Evolutionary conservation across 2,888 invertebrate species (phyloP).

Genomic region (Watsonalla binaria): DNA sequence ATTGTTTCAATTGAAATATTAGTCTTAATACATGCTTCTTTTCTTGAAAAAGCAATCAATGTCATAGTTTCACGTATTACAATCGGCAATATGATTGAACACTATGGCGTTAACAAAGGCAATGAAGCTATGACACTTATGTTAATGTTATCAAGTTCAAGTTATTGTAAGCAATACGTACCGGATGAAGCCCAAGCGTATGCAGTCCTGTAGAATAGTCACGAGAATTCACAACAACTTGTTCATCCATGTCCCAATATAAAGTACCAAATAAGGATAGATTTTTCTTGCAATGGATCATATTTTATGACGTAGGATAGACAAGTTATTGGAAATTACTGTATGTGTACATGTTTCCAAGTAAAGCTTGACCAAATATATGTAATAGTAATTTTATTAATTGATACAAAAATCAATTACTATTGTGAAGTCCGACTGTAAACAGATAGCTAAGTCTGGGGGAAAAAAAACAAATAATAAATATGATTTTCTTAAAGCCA

Average conservation of each 20-base stretch:
- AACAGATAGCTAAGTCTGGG: too few species aligned
- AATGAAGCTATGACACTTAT: slow-evolving; percentile 4
- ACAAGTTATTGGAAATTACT: background rate
- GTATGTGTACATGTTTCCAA: background rate
- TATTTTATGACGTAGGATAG: background rate
- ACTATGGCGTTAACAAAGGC: background rate
- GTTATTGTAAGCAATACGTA: slow-evolving; percentile 25
- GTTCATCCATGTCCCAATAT: background rate
- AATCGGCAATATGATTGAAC: background rate
- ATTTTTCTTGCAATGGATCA: too few species aligned
- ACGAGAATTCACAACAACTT: background rate
- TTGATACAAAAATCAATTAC: too few species aligned
- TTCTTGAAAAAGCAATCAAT: background rate
- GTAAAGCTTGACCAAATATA: background rate
- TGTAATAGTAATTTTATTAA: background rate
- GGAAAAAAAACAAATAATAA: too few species aligned
- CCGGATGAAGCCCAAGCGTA: slow-evolving; percentile 17
- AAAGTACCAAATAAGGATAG: too few species aligned
- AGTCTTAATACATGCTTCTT: background rate
- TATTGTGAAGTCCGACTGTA: too few species aligned
- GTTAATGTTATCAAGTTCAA: slow-evolving; percentile 4
- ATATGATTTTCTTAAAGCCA: too few species aligned
- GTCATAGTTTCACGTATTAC: background rate
- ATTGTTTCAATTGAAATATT: background rate
- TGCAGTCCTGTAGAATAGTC: slow-evolving; percentile 7